Conservation (phyloP, 2,113 vertebrate species). For the Sceloporus undulatus region DNA sequence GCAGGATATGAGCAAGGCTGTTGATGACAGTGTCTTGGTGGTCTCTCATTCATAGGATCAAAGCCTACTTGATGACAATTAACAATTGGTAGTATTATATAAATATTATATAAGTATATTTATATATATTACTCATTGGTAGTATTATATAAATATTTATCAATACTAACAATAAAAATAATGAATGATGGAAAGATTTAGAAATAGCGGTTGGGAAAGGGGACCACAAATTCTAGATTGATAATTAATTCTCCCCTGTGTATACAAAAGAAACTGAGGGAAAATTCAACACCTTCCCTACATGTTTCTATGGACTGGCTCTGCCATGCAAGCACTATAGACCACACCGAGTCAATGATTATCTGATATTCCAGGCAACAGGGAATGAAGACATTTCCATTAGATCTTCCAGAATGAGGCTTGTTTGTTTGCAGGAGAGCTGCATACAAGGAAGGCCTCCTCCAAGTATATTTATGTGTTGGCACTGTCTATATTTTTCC, state of each 20-base stretch:
- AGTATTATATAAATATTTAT: neutral
- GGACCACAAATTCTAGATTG: neutral
- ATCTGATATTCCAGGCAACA: neutral
- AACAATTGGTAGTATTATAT: too few relatives aligned
- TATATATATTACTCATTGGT: too few relatives aligned
- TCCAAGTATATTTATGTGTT: constrained; percentile 13
- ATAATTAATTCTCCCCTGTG: neutral
- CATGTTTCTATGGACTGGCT: neutral
- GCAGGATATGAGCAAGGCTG: too few relatives aligned
- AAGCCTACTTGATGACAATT: too few relatives aligned
- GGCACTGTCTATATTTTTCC: constrained; percentile 30
- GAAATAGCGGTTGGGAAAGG: too few relatives aligned
- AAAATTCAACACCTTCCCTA: neutral
- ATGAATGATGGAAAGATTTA: neutral
- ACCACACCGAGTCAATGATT: neutral
- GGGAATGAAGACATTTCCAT: constrained; percentile 17
- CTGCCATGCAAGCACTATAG: neutral
- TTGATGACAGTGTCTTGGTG: too few relatives aligned
- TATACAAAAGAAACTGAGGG: neutral
- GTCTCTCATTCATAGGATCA: too few relatives aligned
- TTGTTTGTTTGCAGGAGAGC: constrained; percentile 6
- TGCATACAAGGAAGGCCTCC: constrained; percentile 17
- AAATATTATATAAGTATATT: too few relatives aligned
- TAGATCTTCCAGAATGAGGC: neutral
- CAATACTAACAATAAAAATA: neutral